Conservation (phyloP, 2,113 vertebrate species). For the Leptosomus discolor region DNA sequence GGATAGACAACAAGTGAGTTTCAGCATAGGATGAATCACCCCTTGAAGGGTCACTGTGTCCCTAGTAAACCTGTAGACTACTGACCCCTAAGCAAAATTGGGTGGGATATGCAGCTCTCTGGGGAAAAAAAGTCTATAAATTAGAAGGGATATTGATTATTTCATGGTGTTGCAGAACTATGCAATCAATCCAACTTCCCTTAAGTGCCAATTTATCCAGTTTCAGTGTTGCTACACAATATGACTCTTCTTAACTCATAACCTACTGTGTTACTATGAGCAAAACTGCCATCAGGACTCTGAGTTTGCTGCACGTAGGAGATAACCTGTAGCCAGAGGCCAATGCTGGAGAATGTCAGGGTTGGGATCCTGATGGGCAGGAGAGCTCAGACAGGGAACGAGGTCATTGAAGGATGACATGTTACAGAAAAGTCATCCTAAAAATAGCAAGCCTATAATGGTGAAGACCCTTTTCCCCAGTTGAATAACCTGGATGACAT, state of each 20-base stretch:
- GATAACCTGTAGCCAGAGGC: neutral
- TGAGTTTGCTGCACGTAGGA: neutral
- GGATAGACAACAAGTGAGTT: neutral
- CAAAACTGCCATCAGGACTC: neutral
- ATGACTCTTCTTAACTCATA: neutral
- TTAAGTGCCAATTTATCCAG: neutral
- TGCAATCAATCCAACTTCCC: neutral
- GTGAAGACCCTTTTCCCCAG: neutral
- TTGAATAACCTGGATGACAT: neutral
- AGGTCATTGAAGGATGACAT: fast-evolving
- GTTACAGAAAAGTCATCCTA: neutral
- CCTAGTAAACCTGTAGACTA: neutral
- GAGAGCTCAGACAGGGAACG: neutral
- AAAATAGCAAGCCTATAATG: neutral
- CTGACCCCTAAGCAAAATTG: neutral
- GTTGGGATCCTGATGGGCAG: neutral
- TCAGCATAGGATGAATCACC: neutral
- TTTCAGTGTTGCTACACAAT: neutral
- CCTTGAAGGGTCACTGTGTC: neutral
- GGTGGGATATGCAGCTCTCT: neutral
- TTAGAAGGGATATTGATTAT: neutral
- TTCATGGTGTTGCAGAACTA: neutral
- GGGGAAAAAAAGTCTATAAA: neutral
- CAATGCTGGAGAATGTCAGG: neutral
- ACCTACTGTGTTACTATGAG: neutral